Evolutionary conservation across 2,888 invertebrate genomes (phyloP).

Genomic region (Entomobrya proxima): DNA sequence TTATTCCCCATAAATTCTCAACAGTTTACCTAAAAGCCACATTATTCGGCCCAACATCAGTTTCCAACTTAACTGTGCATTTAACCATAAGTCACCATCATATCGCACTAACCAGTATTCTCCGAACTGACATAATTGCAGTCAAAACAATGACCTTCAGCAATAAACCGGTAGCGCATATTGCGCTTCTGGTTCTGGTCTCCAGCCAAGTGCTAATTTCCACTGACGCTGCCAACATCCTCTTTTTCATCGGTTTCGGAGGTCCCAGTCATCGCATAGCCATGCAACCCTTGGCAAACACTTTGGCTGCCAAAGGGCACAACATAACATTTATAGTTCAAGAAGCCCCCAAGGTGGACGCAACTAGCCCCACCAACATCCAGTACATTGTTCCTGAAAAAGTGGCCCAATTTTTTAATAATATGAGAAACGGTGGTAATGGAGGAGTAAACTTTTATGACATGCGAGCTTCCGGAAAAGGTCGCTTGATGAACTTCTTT

Average conservation of each 20-base stretch:
- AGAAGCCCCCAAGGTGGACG: neutral
- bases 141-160: neutral
- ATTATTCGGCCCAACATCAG: too few species aligned
- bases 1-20: too few species aligned
- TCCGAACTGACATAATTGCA: too few species aligned
- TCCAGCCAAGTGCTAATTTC: neutral
- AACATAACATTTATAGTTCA: conserved; percentile 33
- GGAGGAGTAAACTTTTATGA: conserved; percentile 12
- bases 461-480: neutral
- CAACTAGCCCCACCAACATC: neutral
- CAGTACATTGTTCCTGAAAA: neutral
- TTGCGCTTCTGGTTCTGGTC: neutral
- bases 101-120: too few species aligned
- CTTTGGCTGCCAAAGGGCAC: conserved; percentile 26
- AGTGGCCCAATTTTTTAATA: neutral
- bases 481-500: neutral
- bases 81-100: too few species aligned
- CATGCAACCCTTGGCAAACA: conserved; percentile 35
- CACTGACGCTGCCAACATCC: conserved; percentile 43
- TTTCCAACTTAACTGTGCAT: too few species aligned
- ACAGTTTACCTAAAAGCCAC: too few species aligned
- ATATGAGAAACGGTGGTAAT: neutral
- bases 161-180: neutral
- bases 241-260: conserved; percentile 41
- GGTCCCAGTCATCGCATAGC: conserved; percentile 43